phyloP scores from a whole-genome alignment of 1,140 invertebrate species.

The Bombyx mori region DNA sequence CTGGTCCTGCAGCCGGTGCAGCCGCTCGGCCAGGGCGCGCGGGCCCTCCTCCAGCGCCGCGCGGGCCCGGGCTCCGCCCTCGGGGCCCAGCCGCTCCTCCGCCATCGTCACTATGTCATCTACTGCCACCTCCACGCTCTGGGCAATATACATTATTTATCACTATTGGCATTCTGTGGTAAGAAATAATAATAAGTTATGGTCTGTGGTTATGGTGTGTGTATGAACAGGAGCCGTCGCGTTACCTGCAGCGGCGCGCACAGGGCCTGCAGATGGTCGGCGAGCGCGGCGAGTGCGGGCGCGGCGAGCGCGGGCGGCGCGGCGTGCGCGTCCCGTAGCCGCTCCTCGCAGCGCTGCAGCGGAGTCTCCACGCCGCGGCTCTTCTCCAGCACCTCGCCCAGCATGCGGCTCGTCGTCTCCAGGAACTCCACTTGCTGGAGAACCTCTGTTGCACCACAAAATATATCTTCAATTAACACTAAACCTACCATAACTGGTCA shows the following conservation, averaged over 20 bases:
- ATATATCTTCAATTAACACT: no score
- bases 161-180: background rate
- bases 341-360: conserved; percentile 89
- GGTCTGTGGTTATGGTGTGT: no score
- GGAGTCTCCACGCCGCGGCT: conserved; percentile 85
- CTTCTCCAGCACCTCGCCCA: conserved; percentile 90
- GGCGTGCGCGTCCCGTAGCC: conserved; percentile 29
- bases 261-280: conserved; percentile 70
- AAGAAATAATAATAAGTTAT: no score
- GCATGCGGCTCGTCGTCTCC: conserved; percentile 86
- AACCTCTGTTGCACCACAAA: conserved; percentile 53
- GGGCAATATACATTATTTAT: background rate
- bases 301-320: conserved; percentile 38
- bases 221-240: no score
- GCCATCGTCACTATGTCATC: conserved; percentile 80
- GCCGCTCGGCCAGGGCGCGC: conserved; percentile 82
- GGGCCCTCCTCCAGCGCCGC: conserved; percentile 83
- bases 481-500: no score
- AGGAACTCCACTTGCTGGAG: conserved; percentile 78
- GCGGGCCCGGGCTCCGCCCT: conserved; percentile 79
- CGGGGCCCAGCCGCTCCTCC: conserved; percentile 66
- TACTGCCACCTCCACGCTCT: conserved; percentile 72
- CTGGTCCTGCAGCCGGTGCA: conserved; percentile 82
- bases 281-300: conserved; percentile 38
- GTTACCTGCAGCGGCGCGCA: conserved; percentile 81